Percentiles rank a stretch among this genome's conserved stretches.
Evolutionary conservation across 2,797 vertebrate genomes (phyloP).

Genomic region (Etheostoma perlongum): DNA sequence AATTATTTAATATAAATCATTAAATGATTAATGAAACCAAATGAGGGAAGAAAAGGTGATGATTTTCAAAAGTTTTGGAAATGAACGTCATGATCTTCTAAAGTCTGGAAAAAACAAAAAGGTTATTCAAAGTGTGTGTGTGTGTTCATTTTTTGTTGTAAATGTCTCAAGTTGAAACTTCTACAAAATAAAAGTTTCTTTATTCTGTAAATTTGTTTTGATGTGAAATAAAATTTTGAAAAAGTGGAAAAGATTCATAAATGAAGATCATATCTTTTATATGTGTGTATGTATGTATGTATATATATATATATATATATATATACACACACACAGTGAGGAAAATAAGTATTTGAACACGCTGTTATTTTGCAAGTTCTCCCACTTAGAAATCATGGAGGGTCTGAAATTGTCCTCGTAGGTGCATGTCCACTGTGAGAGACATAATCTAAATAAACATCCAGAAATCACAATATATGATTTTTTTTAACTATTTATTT

Average conservation of each 20-base stretch:
- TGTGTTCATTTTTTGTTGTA: neutral
- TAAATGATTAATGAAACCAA: constrained; percentile 10
- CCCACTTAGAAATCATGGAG: too few species aligned
- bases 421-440: too few species aligned
- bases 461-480: too few species aligned
- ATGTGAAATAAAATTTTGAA: neutral
- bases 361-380: too few species aligned
- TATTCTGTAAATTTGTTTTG: neutral
- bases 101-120: neutral
- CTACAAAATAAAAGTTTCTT: neutral
- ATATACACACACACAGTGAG: too few species aligned
- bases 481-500: too few species aligned
- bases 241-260: neutral
- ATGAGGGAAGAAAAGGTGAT: neutral
- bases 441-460: too few species aligned
- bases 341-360: too few species aligned
- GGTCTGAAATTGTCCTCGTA: too few species aligned
- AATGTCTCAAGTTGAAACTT: neutral
- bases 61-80: constrained; percentile 16
- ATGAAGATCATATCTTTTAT: too few species aligned
- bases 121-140: neutral
- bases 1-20: neutral
- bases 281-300: too few species aligned
- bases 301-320: too few species aligned
- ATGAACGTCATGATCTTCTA: neutral